Base-by-base conservation (phyloP, 2,888 invertebrate genomes). In the Anoplius nigerrimus region DNA sequence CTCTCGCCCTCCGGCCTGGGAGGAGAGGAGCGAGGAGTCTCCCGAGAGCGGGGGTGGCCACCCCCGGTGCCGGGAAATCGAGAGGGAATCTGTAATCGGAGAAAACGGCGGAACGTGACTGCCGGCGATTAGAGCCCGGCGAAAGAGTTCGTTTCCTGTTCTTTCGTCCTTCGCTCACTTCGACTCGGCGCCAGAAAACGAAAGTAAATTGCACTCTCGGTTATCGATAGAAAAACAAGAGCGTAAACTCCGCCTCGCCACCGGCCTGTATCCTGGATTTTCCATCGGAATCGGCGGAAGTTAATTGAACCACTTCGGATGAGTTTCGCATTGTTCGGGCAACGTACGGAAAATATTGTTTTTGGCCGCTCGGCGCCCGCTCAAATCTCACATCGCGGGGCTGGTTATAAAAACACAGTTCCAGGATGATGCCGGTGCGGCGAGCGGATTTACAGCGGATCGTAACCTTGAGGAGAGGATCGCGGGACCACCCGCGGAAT, bases 191-290 rank as follows among this genome's bases (percentile, higher is more conserved):
- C 80, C 77, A 71, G 84, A 85, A 79, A 86, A 79, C 76, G 86
- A 86, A 81, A 86, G 86, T 85, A 84, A 80, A 82, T 80, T 72
- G 69, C 71, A 78, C 77, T 82, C 81, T 84, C 84, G 73, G 67
- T 81, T 79, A 82, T 71, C 60, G 60, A 79, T 72, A 62, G 55
- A 53, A 59, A 75, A 71, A 72, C 66, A 62, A 69, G 65, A 72
- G 73, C 34, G 61, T 55, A 48, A 59, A 63, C 34, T 55, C 13
- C 34, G 43, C 43, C n/a, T 43, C 43, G 42, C 45, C 22, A n/a
- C 15, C 42, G 56, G 18, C 16, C 48, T 48, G n/a, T 48, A 16
- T 48, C 48, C 48, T 48, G 16, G 48, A 48, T 48, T 48, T 48
- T 48, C 16, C 48, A 34, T 34, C 34, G 34, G 34, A 34, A 34